A percentile compares a stretch with the other conserved stretches of the same genome.
Conservation (phyloP, 2,888 invertebrate species). For the Eumerus sabulonum region DNA sequence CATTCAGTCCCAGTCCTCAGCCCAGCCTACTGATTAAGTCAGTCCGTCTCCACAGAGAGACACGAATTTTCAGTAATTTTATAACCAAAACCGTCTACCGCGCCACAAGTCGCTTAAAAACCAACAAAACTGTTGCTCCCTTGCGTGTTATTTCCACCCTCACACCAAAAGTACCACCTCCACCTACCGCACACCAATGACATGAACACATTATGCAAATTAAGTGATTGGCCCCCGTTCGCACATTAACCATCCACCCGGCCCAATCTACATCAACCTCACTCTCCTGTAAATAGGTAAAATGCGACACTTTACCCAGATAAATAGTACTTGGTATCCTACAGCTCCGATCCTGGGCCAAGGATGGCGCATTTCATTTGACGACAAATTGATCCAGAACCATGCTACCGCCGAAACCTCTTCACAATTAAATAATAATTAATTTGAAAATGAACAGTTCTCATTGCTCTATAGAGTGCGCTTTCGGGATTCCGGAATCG, state of each 20-base stretch:
- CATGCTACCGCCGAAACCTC: background rate
- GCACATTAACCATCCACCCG: constrained; percentile 30
- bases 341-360: background rate
- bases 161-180: constrained; percentile 5
- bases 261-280: no score
- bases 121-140: background rate
- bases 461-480: no score
- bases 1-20: background rate
- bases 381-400: background rate
- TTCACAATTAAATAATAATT: constrained; percentile 2
- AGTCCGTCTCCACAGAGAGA: background rate
- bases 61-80: background rate
- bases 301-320: background rate
- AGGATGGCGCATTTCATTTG: no score
- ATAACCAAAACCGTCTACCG: background rate
- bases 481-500: no score
- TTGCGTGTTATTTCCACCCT: background rate
- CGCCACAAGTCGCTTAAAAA: background rate
- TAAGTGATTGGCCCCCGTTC: constrained; percentile 44
- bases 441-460: background rate
- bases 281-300: background rate
- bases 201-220: constrained; percentile 43
- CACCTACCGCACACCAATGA: background rate
- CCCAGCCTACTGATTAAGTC: background rate
- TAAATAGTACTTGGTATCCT: background rate